A percentile compares a stretch with the other conserved stretches of the same genome.
These are phyloP conservation scores for Apostichopus leukothele DNA, from an alignment of 53 echinoderm and acorn worm species.

Conservation along the genomic window DNA sequence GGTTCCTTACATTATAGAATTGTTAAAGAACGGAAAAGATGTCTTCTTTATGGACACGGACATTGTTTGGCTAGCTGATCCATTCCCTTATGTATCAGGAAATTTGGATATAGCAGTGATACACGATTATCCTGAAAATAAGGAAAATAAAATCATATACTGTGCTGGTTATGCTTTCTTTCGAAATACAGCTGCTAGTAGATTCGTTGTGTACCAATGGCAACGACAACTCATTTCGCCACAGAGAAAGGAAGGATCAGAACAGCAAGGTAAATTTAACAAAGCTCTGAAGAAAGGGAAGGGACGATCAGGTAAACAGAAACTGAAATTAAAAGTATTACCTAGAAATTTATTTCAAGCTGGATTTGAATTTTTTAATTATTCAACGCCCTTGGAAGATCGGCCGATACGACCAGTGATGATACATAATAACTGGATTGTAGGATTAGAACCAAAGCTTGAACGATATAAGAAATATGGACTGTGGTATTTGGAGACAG, in stretches of 20 bases:
- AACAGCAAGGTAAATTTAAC: slow-evolving; percentile 45
- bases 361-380: slow-evolving; percentile 41
- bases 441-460: slow-evolving; percentile 26
- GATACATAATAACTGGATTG: slow-evolving; percentile 49
- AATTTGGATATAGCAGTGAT: slow-evolving; percentile 20
- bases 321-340: slow-evolving; percentile 36
- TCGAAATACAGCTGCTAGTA: background rate
- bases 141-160: slow-evolving; percentile 36
- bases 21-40: slow-evolving; percentile 21
- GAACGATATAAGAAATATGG: slow-evolving; percentile 35
- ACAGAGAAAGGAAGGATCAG: slow-evolving; percentile 31
- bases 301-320: slow-evolving; percentile 6
- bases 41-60: slow-evolving; percentile 50
- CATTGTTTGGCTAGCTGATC: slow-evolving; percentile 39
- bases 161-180: slow-evolving; percentile 44
- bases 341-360: slow-evolving; percentile 37
- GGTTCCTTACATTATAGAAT: slow-evolving; percentile 37
- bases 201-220: slow-evolving; percentile 18
- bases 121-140: slow-evolving; percentile 31
- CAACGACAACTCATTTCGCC: slow-evolving; percentile 19
- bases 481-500: slow-evolving; percentile 24
- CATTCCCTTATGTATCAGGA: slow-evolving; percentile 32
- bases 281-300: slow-evolving; percentile 27
- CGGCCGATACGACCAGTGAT: slow-evolving; percentile 17
- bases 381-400: slow-evolving; percentile 20